Base-by-base conservation (phyloP, 23 tunicate genomes). In the Trididemnum nubilum region DNA sequence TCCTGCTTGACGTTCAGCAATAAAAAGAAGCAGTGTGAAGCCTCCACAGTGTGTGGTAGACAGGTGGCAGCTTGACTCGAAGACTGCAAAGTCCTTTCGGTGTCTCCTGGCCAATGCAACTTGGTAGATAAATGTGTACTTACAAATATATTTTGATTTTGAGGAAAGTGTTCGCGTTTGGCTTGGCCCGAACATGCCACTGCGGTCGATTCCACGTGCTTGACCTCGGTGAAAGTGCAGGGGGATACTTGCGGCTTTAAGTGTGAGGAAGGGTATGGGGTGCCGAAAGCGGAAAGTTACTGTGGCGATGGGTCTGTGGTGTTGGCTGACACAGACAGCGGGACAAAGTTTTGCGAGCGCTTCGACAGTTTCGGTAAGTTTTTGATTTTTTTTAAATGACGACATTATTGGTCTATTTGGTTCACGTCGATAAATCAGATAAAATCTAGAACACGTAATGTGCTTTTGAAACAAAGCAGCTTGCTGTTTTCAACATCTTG, bases 251-350 rank as follows among this genome's bases (percentile, higher is more conserved):
- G 96, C 49, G 25, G 70, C 12, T 64, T 84, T 40, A 65, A 57
- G 34, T 90, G 96, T 51, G 50, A 78, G 9, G 34, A 31, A 52
- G 96, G 96, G 7, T 90, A 72, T 52, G 86, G 81, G 26, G 64
- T 90, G 37, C 82, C 73, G 12, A 65, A 64, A 26, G 35, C 31
- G 0, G 39, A 65, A 21, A 39, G 79, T 31, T 21, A 36, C 32
- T 69, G 74, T 69, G 74, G 74, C 12, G 26, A 33, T 5, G 19
- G 22, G 2, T 15, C 74, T 15, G 26, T 34, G 22, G 74, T 69
- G 32, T 37, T 69, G 4, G 74, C 74, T 39, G 60, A 73, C 27
- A 73, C 22, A 19, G 24, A 15, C 32, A 26, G 49, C 5, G 65
- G 82, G 35, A 35, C 58, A 34, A 15, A 32, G 28, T 37, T 78